Percentiles rank a stretch among this genome's conserved stretches.
These are phyloP conservation scores for Dysdera silvatica DNA, from an alignment of 1,140 invertebrate genomes.

Conservation along the genomic window DNA sequence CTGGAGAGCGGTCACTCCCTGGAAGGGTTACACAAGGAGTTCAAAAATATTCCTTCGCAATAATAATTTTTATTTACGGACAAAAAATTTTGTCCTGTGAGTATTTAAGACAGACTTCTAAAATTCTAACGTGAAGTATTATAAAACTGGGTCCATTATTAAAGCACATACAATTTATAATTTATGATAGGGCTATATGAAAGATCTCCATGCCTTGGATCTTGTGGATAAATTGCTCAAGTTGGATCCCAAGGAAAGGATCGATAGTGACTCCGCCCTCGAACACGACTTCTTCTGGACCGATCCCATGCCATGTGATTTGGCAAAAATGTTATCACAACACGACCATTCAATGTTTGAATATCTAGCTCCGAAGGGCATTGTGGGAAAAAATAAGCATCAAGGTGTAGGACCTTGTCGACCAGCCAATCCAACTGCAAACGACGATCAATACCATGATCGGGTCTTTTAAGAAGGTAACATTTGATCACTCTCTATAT, in stretches of 20 bases:
- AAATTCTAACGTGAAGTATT: too few species aligned
- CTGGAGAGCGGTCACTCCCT: too few species aligned
- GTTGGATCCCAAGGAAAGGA: constrained; percentile 82
- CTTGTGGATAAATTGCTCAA: constrained; percentile 85
- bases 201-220: constrained; percentile 85
- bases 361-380: constrained; percentile 65
- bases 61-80: too few species aligned
- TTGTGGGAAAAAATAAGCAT: constrained; percentile 30
- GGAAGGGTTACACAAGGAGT: too few species aligned
- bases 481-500: too few species aligned
- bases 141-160: too few species aligned
- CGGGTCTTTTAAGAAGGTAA: constrained; percentile 67
- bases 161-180: too few species aligned
- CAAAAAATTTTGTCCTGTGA: too few species aligned
- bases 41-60: too few species aligned
- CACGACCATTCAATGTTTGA: constrained; percentile 95
- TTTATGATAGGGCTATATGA: constrained; percentile 80
- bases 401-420: constrained; percentile 30
- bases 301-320: constrained; percentile 86
- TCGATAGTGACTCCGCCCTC: constrained; percentile 82
- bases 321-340: constrained; percentile 86
- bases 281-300: constrained; percentile 99
- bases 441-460: constrained; percentile 66
- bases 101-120: too few species aligned
- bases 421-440: constrained; percentile 40